Conservation (phyloP, 2,113 vertebrate species). For the Glareola pratincola region DNA sequence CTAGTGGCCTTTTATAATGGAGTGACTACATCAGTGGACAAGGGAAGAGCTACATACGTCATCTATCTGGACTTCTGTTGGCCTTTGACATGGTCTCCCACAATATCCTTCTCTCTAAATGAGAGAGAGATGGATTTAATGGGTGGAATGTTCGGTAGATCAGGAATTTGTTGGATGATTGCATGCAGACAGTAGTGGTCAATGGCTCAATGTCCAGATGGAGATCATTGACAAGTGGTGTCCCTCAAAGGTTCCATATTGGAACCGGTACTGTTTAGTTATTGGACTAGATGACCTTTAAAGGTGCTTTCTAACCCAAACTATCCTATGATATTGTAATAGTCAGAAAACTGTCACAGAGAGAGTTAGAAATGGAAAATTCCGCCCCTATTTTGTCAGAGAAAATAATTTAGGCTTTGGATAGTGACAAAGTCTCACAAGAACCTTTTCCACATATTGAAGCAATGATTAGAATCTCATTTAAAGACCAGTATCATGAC, state of each 20-base stretch:
- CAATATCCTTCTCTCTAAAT: background rate
- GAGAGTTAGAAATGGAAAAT: background rate
- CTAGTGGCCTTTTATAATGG: background rate
- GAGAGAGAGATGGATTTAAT: background rate
- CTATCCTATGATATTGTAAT: background rate
- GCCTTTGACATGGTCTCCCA: background rate
- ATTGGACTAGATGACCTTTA: background rate
- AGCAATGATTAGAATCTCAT: background rate
- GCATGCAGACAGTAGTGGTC: background rate
- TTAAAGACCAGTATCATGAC: background rate
- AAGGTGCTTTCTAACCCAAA: background rate
- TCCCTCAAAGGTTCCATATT: background rate
- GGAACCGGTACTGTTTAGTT: background rate
- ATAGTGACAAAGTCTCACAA: background rate
- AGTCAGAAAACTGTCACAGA: background rate
- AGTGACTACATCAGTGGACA: background rate
- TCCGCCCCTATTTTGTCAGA: background rate
- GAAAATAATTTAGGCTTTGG: background rate
- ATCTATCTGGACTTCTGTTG: background rate
- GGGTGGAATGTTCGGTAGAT: background rate
- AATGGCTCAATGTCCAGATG: background rate
- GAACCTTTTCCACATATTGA: background rate
- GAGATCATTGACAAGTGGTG: background rate
- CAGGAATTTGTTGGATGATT: background rate
- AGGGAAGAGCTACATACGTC: background rate